Conservation (phyloP, 1,140 invertebrate genomes). For the Rhagoletis zephyria region DNA sequence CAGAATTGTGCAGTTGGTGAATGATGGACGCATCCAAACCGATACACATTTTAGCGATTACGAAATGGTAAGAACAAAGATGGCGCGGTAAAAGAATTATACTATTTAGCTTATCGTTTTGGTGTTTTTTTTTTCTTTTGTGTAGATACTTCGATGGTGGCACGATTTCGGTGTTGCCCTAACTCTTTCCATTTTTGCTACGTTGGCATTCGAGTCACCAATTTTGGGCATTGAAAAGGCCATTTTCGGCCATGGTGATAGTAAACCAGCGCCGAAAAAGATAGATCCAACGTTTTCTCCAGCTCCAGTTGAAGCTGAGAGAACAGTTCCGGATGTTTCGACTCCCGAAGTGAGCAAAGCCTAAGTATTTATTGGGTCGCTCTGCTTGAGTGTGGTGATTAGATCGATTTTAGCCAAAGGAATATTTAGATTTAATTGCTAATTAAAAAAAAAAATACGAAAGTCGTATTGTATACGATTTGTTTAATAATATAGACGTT, state of each 20-base stretch:
- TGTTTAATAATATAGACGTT: background rate
- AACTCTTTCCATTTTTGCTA: constrained; percentile 67
- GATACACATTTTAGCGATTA: constrained; percentile 58
- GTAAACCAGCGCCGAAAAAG: constrained; percentile 63
- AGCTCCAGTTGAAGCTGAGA: constrained; percentile 28
- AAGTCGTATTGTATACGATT: constrained; percentile 22
- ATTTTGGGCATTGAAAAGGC: constrained; percentile 71
- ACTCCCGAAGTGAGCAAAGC: constrained; percentile 34
- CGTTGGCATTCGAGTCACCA: constrained; percentile 68
- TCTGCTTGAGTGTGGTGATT: background rate
- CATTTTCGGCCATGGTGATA: constrained; percentile 62
- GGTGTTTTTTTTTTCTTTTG: too few relatives aligned
- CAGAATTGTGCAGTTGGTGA: constrained; percentile 70
- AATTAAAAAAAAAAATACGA: background rate
- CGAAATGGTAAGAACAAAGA: constrained; percentile 45
- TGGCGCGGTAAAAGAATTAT: background rate
- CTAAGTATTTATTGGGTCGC: constrained; percentile 26
- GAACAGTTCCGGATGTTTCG: background rate
- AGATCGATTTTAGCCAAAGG: constrained; percentile 9
- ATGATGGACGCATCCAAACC: constrained; percentile 57
- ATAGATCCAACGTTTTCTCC: constrained; percentile 56
- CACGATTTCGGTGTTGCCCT: constrained; percentile 69
- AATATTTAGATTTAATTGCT: background rate
- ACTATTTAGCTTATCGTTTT: background rate
- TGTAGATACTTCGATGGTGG: constrained; percentile 70